Base-by-base conservation (phyloP, 2,888 invertebrate species). In the Lasioglossum lativentre region DNA sequence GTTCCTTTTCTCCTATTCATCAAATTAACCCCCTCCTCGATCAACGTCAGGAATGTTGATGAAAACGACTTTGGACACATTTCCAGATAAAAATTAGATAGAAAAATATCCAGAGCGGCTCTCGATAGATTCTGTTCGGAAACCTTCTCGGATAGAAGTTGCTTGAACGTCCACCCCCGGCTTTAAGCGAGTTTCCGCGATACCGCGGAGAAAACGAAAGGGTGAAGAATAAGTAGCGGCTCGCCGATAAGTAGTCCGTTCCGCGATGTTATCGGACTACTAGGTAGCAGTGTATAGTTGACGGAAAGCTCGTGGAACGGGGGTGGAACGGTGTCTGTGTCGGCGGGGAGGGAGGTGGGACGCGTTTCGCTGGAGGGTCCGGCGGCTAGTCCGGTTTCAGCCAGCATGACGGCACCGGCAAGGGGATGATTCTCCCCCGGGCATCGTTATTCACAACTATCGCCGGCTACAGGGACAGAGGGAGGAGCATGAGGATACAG, bases 361-460 rank as follows among this genome's bases (percentile, higher is more conserved):
- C 63, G 83, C 77, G 87, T 75, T 82, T 82, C 81, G 74, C 68
- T 83, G 77, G 83, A 87, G 86, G 82, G 85, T 78, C 63, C 82
- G 86, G 76, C 71, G 88, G 82, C 40, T 80, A 73, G 86, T 85
- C 83, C 73, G 85, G 70, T 86, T 82, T 63, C 63, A 78, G 77
- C 80, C 82, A 71, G 75, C 83, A 75, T 59, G 59, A 59, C 82
- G 82, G 79, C 77, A 85, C 81, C 88, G 80, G 90, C 88, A 81
- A 87, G 90, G 90, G 63, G 85, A 86, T 84, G 84, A 47, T 77
- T 82, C 66, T 92, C 92, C 92, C 92, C 86, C 78, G 92, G 90
- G 93, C 88, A 90, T 93, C 92, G 93, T 93, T 93, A 93, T 90
- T 93, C 92, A 92, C 92, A 90, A 92, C 91, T 92, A 93, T 89